Base-by-base conservation (phyloP, 2,797 vertebrate genomes). In the Taenioides sp. region DNA sequence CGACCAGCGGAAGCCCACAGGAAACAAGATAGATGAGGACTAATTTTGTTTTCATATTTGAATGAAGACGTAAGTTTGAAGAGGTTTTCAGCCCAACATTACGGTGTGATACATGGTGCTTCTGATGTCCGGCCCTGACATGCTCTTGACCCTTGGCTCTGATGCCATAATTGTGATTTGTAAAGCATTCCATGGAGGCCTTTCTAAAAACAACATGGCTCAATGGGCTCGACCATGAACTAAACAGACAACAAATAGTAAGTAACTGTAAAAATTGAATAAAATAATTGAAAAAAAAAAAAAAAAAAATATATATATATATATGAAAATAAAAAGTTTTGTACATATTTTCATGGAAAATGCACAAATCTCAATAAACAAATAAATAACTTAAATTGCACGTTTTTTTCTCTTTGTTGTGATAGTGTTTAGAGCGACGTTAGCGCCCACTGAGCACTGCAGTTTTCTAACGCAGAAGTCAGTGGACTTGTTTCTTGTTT, bases 1-100 rank as follows among this genome's bases (percentile, higher is more conserved):
- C 11, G 69, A 70, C 54, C 71, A 47, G 64, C 50, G 40, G 71
- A 60, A 65, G 43, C 62, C 1, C 57, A 28, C 57, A 59, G 57
- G 57, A 59, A 28, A 12, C 57, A 14, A 59, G 14, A 59, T 2
- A 28, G 57, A 59, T 59, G 27, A 18, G 25, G 6, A 28, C 16
- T 14, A 28, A 7, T 11, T 28, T 59, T 28, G 4, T 59, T 59
- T 28, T 59, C 57, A 59, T 59, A 28, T 59, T 59, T 18, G 57
- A 27, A 59, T 59, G 10, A 12, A 4, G 23, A 58, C 17, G 1
- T n/a, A 54, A 54, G n/a, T 9, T 52, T 52, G 17, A 16, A 47
- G 43, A 47, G 40, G 43, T 16, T 47, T 58, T 25, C 11, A 25
- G 5, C 22, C 12, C 1, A 58, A 58, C 14, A 58, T 47, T 16